Evolutionary conservation across 2,888 invertebrate species (phyloP), one percentile per base, ranked within the genome.

Genomic region (Miltochrista miniata): DNA sequence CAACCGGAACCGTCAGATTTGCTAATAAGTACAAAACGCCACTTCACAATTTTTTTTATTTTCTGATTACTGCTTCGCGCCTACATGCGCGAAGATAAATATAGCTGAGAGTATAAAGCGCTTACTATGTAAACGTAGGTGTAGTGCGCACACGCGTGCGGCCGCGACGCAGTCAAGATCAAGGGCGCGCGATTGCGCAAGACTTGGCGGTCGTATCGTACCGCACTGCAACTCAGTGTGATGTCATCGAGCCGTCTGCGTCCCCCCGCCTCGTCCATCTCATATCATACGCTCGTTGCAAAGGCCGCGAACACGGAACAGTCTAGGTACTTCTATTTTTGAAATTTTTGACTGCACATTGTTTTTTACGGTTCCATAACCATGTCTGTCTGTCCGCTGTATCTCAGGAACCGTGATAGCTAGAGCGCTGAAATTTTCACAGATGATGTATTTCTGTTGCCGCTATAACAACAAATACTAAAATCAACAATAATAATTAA

Each of bases 111-210:
- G 68, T 79, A 71, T 79, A 72, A 64, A 2, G 31, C 11, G 8
- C 1, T 63, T 68, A 79, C 70, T 78, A 82, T 79, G 77, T 76
- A 76, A 74, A 77, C 76, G 79, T 82, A 75, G 75, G 76, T 76
- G 79, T 73, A 67, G 78, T 76, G 84, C 78, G 85, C 82, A 82
- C 82, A 85, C 87, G 89, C 87, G 86, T 85, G 80, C 83, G 83
- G 79, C 82, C 85, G 83, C 87, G 85, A 85, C 90, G 90, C 91
- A 92, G 92, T 92, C 92, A 92, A 92, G 92, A 92, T 92, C 92
- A 92, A 92, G 92, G 92, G 87, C 92, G 82, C 72, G 70, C 81
- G 89, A 88, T 91, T 91, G 89, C 91, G 90, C 86, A 90, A 91
- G 84, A 86, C 85, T 87, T 90, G 90, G 89, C 90, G 83, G 85